Conservation (phyloP, 2,888 invertebrate genomes). For the Tetrapedia diversipes region DNA sequence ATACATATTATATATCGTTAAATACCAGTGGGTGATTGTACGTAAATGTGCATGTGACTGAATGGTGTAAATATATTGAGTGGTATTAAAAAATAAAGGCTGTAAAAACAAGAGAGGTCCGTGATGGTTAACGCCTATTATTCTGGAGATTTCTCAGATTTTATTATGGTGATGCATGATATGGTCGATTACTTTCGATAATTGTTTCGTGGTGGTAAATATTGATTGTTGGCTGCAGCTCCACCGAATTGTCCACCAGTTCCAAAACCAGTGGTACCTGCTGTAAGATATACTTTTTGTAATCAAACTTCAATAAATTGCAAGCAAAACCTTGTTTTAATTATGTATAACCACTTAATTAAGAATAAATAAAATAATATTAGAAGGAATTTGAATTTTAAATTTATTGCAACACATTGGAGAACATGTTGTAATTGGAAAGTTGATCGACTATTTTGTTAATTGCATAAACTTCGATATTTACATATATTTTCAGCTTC, state of each 20-base stretch:
- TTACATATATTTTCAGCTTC: too few relatives aligned
- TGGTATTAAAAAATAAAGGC: constrained; percentile 45
- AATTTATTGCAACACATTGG: too few relatives aligned
- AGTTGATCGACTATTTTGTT: too few relatives aligned
- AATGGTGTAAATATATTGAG: constrained; percentile 41
- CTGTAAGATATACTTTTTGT: not conserved
- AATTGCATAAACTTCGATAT: too few relatives aligned
- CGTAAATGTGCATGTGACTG: constrained; percentile 57
- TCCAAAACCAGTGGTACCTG: constrained; percentile 56
- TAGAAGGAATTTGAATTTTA: too few relatives aligned
- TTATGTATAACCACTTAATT: too few relatives aligned
- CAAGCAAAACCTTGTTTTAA: too few relatives aligned
- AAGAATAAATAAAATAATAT: too few relatives aligned
- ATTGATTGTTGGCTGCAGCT: constrained; percentile 75
- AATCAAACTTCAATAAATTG: too few relatives aligned
- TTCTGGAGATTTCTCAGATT: constrained; percentile 43
- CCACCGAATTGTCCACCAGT: constrained; percentile 65
- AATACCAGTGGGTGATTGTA: constrained; percentile 62
- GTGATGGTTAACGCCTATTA: constrained; percentile 62
- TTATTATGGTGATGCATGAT: constrained; percentile 37
- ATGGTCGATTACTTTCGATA: constrained; percentile 76
- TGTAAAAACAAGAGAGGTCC: constrained; percentile 65
- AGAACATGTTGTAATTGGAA: too few relatives aligned
- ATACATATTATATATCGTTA: constrained; percentile 53
- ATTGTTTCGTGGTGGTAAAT: constrained; percentile 77